Conservation (phyloP, 2,888 invertebrate genomes). For the Nebria brevicollis region DNA sequence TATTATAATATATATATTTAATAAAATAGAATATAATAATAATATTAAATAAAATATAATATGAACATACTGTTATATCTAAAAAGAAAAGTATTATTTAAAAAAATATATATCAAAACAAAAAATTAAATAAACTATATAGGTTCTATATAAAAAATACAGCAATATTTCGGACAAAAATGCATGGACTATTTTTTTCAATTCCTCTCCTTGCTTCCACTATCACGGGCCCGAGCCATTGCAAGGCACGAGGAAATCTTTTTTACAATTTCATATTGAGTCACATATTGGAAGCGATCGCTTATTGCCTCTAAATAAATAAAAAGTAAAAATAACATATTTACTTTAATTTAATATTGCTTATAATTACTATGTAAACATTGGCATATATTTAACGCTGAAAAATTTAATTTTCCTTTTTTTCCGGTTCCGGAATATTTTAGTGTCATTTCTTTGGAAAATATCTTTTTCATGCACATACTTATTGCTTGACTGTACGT, state of each 20-base stretch:
- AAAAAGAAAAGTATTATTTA: too few species aligned
- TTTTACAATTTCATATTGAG: constrained; percentile 11
- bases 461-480: neutral
- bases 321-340: neutral
- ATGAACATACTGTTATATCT: too few species aligned
- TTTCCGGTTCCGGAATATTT: constrained; percentile 12
- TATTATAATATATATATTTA: too few species aligned
- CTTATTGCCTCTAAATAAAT: constrained; percentile 12
- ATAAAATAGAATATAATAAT: too few species aligned
- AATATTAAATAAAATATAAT: too few species aligned
- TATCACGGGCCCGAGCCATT: constrained; percentile 3
- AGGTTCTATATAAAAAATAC: too few species aligned
- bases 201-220: constrained; percentile 4
- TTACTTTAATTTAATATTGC: neutral
- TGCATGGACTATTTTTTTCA: too few species aligned
- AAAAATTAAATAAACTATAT: too few species aligned
- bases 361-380: too few species aligned
- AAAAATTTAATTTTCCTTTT: constrained; percentile 21
- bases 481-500: constrained; percentile 4
- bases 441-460: constrained; percentile 12
- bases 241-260: constrained; percentile 8
- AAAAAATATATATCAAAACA: too few species aligned
- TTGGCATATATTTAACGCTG: neutral
- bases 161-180: too few species aligned
- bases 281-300: neutral